phyloP scores from a whole-genome alignment of 2,888 invertebrate species.

The Caenorhabditis imperialis region DNA sequence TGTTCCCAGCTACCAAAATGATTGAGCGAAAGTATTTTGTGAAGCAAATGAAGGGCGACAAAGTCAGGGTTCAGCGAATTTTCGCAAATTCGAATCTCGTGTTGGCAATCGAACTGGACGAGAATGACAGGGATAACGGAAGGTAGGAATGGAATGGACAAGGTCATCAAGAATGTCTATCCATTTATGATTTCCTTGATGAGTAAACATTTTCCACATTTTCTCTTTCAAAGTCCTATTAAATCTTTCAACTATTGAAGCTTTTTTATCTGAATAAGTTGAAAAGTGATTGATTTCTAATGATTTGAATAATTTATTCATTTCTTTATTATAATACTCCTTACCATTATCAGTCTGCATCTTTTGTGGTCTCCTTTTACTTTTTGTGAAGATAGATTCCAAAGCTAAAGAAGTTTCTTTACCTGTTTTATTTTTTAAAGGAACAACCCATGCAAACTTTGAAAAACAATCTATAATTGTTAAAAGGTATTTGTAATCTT shows the following conservation, averaged over 20 bases:
- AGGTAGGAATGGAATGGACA: too few relatives aligned
- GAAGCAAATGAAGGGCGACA: too few relatives aligned
- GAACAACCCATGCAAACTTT: conserved; percentile 62
- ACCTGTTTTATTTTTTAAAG: conserved; percentile 62
- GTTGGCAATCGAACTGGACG: too few relatives aligned
- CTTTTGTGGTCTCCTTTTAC: conserved; percentile 60
- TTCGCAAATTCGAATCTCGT: too few relatives aligned
- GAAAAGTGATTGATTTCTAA: conserved; percentile 53
- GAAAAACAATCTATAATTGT: conserved; percentile 59
- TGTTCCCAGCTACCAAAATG: too few relatives aligned
- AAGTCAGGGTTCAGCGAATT: too few relatives aligned
- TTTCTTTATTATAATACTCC: conserved; percentile 57
- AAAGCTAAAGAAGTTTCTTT: conserved; percentile 64
- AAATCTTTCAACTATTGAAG: conserved; percentile 59
- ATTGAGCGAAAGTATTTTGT: too few relatives aligned
- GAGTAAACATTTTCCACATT: conserved; percentile 61
- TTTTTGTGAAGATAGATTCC: conserved; percentile 51
- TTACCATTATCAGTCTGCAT: conserved; percentile 65
- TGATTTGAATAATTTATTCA: conserved; percentile 54
- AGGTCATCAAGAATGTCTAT: conserved; percentile 53
- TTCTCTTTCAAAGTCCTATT: conserved; percentile 63
- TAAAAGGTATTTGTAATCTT: conserved; percentile 53
- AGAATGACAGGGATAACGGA: too few relatives aligned
- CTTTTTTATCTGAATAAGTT: conserved; percentile 61
- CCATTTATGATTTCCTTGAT: conserved; percentile 63